Evolutionary conservation across 1,140 invertebrate genomes (phyloP), one percentile per base, ranked within the genome.

Genomic region (Zaprionus gabonicus): DNA sequence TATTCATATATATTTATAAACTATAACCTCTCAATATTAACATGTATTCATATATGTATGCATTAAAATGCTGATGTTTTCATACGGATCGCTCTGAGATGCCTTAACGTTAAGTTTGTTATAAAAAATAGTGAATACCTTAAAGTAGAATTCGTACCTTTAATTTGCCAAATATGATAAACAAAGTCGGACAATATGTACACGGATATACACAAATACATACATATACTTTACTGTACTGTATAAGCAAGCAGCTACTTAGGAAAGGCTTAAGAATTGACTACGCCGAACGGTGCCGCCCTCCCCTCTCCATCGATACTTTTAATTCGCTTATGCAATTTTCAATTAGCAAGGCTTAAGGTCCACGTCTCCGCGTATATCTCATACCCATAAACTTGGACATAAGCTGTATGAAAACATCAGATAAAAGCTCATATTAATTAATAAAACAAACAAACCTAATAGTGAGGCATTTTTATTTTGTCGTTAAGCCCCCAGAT

Each of bases 391-490:
- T 58, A 17, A 53, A 60, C 13, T 63, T 56, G 55, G 31, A 60
- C 62, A 51, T 83, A 80, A 80, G 69, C 76, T 68, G 66, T 87
- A 81, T 80, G 78, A 75, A 80, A 80, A 71, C 83, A 78, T 75
- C 68, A 80, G 74, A 62, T 73, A 70, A 87, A 81, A 81, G 83
- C 80, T 83, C 84, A 87, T 87, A 77, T 82, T 87, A 87, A 87
- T 87, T 87, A 86, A 81, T 87, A 87, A 88, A 87, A 83, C 66
- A 68, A 84, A 81, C 78, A 78, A 87, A 88, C 56, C 58, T 58
- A 66, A 88, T 57, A 64, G 73, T 67, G 78, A 57, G 67, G 51
- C n/a, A 36, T 46, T 68, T 88, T 74, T 87, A 72, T 80, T 81
- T 67, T 23, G 57, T 38, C 27, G 4, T 49, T 81, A 88, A 88